Evolutionary conservation across 2,113 vertebrate genomes (phyloP).

Genomic region (Thalassoma bifasciatum): DNA sequence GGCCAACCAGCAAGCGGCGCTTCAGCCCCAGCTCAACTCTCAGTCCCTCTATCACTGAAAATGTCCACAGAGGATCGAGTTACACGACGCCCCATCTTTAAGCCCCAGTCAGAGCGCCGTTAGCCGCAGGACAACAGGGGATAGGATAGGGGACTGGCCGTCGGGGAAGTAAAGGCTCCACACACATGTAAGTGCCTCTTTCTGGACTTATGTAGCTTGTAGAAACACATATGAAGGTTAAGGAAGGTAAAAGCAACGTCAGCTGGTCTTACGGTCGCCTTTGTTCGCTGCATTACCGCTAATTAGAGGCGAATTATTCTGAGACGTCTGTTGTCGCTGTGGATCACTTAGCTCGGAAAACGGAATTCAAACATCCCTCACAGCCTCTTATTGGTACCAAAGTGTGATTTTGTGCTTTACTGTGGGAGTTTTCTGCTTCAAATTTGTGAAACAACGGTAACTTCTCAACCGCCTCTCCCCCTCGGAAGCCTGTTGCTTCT

Average conservation of each 20-base stretch:
- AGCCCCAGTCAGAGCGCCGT: conserved; percentile 75
- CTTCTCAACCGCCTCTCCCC: conserved; percentile 43
- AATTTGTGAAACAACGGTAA: conserved; percentile 3
- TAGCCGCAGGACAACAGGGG: conserved; percentile 69
- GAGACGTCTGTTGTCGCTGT: conserved; percentile 27
- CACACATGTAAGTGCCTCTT: conserved; percentile 70
- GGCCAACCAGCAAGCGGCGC: conserved; percentile 80
- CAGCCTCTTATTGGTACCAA: rapidly evolving
- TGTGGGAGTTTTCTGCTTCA: background rate
- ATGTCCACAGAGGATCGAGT: conserved; percentile 76
- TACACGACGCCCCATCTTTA: conserved; percentile 80
- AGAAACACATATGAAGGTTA: background rate
- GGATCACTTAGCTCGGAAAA: background rate
- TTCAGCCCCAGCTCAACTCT: conserved; percentile 49
- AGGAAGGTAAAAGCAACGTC: background rate
- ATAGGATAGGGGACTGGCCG: conserved; percentile 19
- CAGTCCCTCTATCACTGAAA: conserved; percentile 43
- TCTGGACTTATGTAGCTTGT: background rate
- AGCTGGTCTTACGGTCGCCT: background rate
- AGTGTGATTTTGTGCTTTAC: background rate
- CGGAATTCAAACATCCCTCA: background rate
- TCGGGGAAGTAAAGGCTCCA: conserved; percentile 2
- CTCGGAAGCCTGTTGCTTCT: conserved; percentile 81
- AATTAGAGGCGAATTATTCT: conserved; percentile 25
- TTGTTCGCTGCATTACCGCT: conserved; percentile 47